phyloP scores from a whole-genome alignment of 2,113 vertebrate species.

The Corvus moneduloides region DNA sequence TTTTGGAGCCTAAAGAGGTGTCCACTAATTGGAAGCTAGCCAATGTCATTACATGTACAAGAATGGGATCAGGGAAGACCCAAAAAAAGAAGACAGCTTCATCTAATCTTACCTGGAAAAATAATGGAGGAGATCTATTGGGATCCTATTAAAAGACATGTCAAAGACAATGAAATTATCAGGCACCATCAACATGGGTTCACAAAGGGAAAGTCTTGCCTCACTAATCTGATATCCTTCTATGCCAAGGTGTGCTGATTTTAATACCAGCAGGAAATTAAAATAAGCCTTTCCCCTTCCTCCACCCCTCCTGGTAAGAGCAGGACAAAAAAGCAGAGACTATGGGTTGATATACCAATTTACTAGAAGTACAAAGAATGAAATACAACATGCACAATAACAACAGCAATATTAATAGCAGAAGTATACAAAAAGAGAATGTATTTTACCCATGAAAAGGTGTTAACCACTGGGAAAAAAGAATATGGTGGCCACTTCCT shows the following conservation, averaged over 20 bases:
- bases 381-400: neutral
- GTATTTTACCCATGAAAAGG: neutral
- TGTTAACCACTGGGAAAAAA: neutral
- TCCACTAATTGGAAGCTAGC: neutral
- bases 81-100: neutral
- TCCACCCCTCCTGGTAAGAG: neutral
- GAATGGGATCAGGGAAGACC: neutral
- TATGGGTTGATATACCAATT: neutral
- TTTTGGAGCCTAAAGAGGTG: neutral
- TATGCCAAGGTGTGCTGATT: neutral
- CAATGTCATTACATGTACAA: neutral
- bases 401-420: neutral
- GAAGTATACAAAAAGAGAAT: neutral
- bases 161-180: neutral
- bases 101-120: neutral
- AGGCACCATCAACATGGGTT: neutral
- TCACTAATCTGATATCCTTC: neutral
- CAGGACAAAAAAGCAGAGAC: neutral
- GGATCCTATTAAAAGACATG: neutral
- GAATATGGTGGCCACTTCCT: too few species aligned
- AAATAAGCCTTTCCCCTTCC: neutral
- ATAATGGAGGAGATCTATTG: neutral
- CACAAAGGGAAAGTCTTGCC: neutral
- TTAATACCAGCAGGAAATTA: neutral
- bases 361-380: neutral